These are phyloP conservation scores for Gastrophryne carolinensis DNA, from an alignment of 2,797 vertebrate genomes.

Conservation along the genomic window DNA sequence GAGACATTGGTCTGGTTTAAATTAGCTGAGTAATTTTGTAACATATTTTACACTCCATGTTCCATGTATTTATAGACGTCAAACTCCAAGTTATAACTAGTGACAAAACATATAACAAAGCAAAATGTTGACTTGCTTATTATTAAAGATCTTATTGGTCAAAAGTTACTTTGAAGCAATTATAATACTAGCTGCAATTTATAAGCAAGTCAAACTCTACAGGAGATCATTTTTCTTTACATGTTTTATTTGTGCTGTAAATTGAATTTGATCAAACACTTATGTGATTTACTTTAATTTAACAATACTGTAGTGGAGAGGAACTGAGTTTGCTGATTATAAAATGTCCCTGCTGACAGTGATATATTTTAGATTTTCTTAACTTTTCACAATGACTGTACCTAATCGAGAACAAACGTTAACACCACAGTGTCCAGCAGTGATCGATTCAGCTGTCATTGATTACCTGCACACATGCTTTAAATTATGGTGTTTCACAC, in stretches of 20 bases:
- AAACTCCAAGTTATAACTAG: too few relatives aligned
- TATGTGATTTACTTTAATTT: constrained; percentile 5
- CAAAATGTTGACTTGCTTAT: constrained; percentile 1
- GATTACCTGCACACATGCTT: too few relatives aligned
- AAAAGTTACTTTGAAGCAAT: background rate
- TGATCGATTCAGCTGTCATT: too few relatives aligned
- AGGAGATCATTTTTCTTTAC: constrained; percentile 18
- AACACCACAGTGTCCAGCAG: background rate
- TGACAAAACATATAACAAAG: constrained; percentile 39
- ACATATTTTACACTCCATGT: too few relatives aligned
- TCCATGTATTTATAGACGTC: too few relatives aligned
- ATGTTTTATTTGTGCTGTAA: constrained; percentile 23
- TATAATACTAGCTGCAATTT: constrained; percentile 10
- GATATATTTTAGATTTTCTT: constrained; percentile 1
- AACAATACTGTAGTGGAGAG: background rate
- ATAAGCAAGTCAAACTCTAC: constrained; percentile 36
- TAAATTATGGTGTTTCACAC: too few relatives aligned
- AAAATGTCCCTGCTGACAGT: constrained; percentile 18
- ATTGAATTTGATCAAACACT: constrained; percentile 31
- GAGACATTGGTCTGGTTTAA: too few relatives aligned
- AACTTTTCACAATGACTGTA: background rate
- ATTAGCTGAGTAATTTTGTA: too few relatives aligned
- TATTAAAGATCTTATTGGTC: background rate
- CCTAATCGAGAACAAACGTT: background rate
- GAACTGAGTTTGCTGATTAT: background rate